Base-by-base conservation (phyloP, 2,113 vertebrate species). In the Meriones unguiculatus region DNA sequence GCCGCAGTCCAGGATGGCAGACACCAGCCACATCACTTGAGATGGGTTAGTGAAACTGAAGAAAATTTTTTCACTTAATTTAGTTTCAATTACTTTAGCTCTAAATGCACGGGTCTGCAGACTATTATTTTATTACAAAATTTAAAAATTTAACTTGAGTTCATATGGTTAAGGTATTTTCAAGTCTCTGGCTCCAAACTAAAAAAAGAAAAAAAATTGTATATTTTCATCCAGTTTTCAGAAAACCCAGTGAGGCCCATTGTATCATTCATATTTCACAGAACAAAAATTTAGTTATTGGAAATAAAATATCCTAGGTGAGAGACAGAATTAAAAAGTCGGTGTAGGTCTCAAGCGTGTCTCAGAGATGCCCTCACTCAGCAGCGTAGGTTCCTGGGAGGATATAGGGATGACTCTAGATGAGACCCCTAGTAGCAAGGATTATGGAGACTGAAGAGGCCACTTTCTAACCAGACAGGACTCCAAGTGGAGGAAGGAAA, bases 121-220 rank as follows among this genome's bases (percentile, higher is more conserved):
- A 41, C 25, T 93, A 15, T 32, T 82, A 46, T 94, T 54, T 50
- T 75, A 78, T 86, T 30, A 75, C 50, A 22, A 54, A 46, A 67
- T 46, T 81, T 96, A 41, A 59, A 91, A 82, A 89, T 86, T 95
- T 87, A 95, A 77, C 82, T 89, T 92, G 57, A 65, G 75, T 14
- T 87, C 52, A 81, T 92, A 77, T 50, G 95, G 76, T 50, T 25
- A 80, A 70, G 64, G 81, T 15, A 50, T 78, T 89, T 91, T 93
- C 76, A 52, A 13, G 5, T 91, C 24, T 32, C 78, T 77, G 25
- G 52, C 24, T 72, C 5, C 41, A 69, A 46, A 46, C 59, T 50
- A 91, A 64, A 57, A 93, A 69, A 90, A 41, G 4, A 5, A 91
- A 64, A 57, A 93, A 69, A 67, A 81, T 50, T 88, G 38, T 9